A percentile compares a stretch with the other conserved stretches of the same genome.
phyloP scores from a whole-genome alignment of 2,888 invertebrate species.

The Candidula unifasciata region DNA sequence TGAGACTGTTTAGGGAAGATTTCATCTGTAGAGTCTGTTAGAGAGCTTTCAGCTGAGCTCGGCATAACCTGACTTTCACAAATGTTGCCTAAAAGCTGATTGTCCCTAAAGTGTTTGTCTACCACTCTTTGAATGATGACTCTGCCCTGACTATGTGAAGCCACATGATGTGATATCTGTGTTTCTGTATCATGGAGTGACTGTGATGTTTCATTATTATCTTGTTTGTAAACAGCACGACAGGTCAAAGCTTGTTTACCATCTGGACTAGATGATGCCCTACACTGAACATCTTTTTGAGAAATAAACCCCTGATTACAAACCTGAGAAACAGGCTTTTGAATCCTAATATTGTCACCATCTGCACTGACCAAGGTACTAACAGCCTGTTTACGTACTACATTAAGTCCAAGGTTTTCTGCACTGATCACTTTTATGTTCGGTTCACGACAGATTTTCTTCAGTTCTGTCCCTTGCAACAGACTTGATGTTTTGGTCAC shows the following conservation, averaged over 20 bases:
- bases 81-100: not conserved
- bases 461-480: not conserved
- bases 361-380: not conserved
- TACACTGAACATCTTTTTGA: not conserved
- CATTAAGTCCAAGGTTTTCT: not conserved
- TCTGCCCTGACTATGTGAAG: not conserved
- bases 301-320: not conserved
- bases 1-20: not conserved
- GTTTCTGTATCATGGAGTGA: not conserved
- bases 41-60: not conserved
- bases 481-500: conserved; percentile 11
- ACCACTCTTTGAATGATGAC: not conserved
- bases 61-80: not conserved
- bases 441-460: not conserved
- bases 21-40: not conserved
- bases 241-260: not conserved
- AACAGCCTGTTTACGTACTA: not conserved
- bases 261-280: not conserved
- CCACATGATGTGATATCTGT: not conserved
- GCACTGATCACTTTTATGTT: not conserved
- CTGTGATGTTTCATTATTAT: not conserved
- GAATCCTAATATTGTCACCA: not conserved
- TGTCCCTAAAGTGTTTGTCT: not conserved
- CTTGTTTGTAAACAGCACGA: not conserved
- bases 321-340: not conserved